These are phyloP conservation scores for Germaria angustata DNA, from an alignment of 2,888 invertebrate species.

Conservation along the genomic window DNA sequence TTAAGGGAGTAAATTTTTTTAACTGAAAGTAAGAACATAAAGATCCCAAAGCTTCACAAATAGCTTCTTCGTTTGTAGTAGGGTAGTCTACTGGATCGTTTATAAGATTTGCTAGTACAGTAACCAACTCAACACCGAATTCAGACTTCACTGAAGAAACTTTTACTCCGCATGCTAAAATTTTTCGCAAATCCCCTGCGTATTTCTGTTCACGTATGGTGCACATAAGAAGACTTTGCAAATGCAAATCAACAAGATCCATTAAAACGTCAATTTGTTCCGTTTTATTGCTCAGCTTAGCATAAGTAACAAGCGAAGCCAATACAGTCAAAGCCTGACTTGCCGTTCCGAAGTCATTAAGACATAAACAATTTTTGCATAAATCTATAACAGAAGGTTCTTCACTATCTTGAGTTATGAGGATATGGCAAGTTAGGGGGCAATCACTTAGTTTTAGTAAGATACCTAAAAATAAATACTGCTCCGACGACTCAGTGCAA, in stretches of 20 bases:
- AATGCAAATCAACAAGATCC: conserved; percentile 77
- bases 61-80: conserved; percentile 78
- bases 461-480: conserved; percentile 77
- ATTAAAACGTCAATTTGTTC: conserved; percentile 74
- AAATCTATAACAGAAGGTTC: conserved; percentile 75
- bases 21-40: conserved; percentile 83
- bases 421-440: conserved; percentile 77
- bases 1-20: conserved; percentile 72
- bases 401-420: conserved; percentile 77
- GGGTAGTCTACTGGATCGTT: conserved; percentile 77
- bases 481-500: conserved; percentile 77
- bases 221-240: conserved; percentile 78
- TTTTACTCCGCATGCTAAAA: conserved; percentile 85
- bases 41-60: conserved; percentile 88
- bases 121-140: conserved; percentile 85
- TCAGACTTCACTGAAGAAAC: conserved; percentile 84
- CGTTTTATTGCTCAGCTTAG: conserved; percentile 70
- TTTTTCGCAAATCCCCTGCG: conserved; percentile 76
- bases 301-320: conserved; percentile 73
- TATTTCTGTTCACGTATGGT: conserved; percentile 76
- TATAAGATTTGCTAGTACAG: conserved; percentile 82
- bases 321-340: conserved; percentile 79
- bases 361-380: conserved; percentile 77
- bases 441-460: conserved; percentile 78
- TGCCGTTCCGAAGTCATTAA: conserved; percentile 78